Conservation (phyloP, 2,113 vertebrate species). For the Muntiacus muntjak region DNA sequence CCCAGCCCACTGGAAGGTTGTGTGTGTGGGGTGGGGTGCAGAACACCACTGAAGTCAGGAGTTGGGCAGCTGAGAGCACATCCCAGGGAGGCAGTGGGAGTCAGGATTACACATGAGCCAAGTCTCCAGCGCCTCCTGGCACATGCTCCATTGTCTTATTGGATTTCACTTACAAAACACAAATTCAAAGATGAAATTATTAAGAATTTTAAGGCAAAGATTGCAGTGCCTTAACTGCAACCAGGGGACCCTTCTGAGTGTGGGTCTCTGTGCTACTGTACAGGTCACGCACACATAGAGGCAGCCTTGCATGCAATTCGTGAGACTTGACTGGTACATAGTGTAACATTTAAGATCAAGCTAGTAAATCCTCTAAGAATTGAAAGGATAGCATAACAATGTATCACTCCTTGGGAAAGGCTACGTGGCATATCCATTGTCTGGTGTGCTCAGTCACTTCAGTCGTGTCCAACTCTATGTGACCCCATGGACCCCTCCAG, state of each 20-base stretch:
- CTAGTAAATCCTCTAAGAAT: background rate
- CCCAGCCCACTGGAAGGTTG: background rate
- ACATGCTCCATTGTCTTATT: background rate
- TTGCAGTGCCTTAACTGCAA: background rate
- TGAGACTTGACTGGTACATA: background rate
- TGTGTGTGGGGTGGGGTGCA: background rate
- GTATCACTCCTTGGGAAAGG: background rate
- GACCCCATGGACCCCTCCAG: background rate
- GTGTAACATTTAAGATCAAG: background rate
- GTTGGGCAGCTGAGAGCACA: background rate
- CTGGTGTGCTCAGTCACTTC: background rate
- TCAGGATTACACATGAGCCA: background rate
- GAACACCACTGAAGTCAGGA: background rate
- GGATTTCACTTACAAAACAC: background rate
- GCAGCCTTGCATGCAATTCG: too few species aligned
- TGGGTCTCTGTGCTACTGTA: background rate
- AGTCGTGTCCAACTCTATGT: background rate
- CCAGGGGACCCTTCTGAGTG: background rate
- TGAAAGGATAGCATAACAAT: too few species aligned
- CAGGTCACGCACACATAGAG: background rate
- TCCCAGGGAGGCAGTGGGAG: accelerated
- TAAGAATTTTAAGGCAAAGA: background rate
- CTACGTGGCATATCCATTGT: background rate
- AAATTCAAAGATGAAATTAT: background rate
- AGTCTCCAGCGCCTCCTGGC: background rate